These are phyloP conservation scores for Euura saliciscinereae DNA, from an alignment of 1,140 invertebrate species.

Conservation along the genomic window DNA sequence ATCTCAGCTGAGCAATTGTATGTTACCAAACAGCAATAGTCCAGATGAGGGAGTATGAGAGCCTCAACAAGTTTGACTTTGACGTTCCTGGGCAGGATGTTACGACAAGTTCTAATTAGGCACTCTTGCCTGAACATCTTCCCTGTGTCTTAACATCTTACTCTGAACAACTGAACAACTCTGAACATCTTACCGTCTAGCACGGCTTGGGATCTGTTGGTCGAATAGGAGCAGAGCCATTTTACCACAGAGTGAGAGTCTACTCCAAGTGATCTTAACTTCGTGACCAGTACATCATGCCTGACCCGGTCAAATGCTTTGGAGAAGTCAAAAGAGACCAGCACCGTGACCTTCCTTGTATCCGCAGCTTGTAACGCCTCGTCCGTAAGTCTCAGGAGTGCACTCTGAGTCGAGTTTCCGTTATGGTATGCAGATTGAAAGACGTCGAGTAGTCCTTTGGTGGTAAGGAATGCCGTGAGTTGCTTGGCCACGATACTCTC, in stretches of 20 bases:
- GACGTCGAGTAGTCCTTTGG: conserved; percentile 24
- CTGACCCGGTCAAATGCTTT: conserved; percentile 31
- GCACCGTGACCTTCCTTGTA: conserved; percentile 24
- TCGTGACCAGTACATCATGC: background rate
- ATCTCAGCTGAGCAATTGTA: too few species aligned
- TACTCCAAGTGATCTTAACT: background rate
- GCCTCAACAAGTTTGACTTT: too few species aligned
- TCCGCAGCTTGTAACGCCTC: conserved; percentile 33
- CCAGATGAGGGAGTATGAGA: too few species aligned
- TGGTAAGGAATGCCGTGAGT: conserved; percentile 17
- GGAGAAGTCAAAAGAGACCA: conserved; percentile 38
- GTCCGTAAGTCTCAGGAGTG: conserved; percentile 37
- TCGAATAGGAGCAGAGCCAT: background rate
- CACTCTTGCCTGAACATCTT: too few species aligned
- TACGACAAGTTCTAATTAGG: too few species aligned
- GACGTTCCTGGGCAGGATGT: too few species aligned
- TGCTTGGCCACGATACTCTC: conserved; percentile 24
- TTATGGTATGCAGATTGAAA: conserved; percentile 38
- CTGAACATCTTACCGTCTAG: too few species aligned
- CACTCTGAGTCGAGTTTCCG: conserved; percentile 33
- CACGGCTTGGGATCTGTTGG: background rate
- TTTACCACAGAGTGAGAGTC: background rate
- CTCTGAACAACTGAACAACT: too few species aligned
- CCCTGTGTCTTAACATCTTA: too few species aligned
- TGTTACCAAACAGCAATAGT: too few species aligned